Evolutionary conservation across 2,888 invertebrate species (phyloP), one percentile per base, ranked within the genome.

Genomic region (Tetranychus truncatus): DNA sequence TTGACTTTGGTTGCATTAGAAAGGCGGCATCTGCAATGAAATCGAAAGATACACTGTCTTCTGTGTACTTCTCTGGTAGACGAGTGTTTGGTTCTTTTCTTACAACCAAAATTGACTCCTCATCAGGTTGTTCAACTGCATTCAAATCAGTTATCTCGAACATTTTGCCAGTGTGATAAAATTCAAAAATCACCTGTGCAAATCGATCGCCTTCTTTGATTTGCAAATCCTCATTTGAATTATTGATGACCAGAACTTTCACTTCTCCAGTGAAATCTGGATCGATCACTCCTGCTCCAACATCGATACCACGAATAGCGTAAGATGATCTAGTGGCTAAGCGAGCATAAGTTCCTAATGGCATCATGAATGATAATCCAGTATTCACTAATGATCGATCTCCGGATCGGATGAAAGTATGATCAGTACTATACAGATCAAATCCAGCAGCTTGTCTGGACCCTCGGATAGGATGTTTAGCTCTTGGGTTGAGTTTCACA

Each of bases 271-370:
- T 87, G 82, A 93, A 95, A 82, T 96, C 95, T 83, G 91, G 90
- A 84, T 96, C 96, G 71, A 96, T 89, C 0, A 96, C 95, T 45
- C 95, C 95, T 82, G 94, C 95, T 67, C 96, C 97, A 80, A 97
- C 92, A 85, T 99, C 97, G 80, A 99, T 95, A 81, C 91, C 92
- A 83, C 95, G 88, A 83, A 99, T 99, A 89, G 89, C 20, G 99
- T 95, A 76, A 99, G 85, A 0, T 44, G 95, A 96, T 8, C 46
- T 11, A 46, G 15, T 1, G 46, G 96, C 84, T 67, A 97, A 88
- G 80, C 96, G 86, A 0, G 95, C 96, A 81, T 97, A 97, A 79
- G 92, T 93, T 9, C 92, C 95, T 77, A 87, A 85, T 0, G 99
- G 99, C 11, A 99, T 83, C 81, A 91, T 89, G 75, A 99, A 88